Conservation (phyloP, 37 sponge, comb jelly and placozoan species). For the Hormiphora californensis region DNA sequence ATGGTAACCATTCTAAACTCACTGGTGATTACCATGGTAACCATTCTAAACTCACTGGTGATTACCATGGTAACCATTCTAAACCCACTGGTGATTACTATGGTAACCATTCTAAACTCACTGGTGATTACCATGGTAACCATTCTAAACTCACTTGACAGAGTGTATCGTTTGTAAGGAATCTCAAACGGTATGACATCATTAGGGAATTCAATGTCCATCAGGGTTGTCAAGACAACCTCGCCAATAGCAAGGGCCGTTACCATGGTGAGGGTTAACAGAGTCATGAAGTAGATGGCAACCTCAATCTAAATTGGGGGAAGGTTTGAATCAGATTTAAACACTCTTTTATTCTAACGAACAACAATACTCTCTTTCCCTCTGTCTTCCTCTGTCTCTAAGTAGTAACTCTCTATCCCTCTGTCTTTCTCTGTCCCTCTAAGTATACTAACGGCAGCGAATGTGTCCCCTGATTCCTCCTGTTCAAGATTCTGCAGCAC, state of each 20-base stretch:
- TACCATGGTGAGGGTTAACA: neutral
- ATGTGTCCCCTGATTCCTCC: neutral
- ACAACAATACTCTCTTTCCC: neutral
- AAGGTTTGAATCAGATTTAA: neutral
- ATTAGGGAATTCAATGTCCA: conserved; percentile 51
- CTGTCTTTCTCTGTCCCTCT: neutral
- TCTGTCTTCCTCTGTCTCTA: neutral
- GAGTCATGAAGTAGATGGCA: conserved; percentile 15
- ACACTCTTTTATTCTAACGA: neutral
- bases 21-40: no score
- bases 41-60: no score
- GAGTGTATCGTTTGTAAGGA: neutral
- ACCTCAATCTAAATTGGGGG: conserved; percentile 15
- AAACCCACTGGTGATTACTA: no score
- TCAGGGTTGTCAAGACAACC: conserved; percentile 6
- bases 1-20: no score
- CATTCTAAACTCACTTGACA: conserved; percentile 5
- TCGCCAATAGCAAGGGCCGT: conserved; percentile 25
- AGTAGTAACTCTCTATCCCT: neutral
- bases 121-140: no score
- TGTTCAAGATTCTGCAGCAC: neutral
- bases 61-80: no score
- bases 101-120: no score
- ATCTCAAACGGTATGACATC: neutral
- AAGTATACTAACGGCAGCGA: neutral